These are phyloP conservation scores for Mastomys natalensis DNA, from an alignment of 2,113 vertebrate species.

Conservation along the genomic window DNA sequence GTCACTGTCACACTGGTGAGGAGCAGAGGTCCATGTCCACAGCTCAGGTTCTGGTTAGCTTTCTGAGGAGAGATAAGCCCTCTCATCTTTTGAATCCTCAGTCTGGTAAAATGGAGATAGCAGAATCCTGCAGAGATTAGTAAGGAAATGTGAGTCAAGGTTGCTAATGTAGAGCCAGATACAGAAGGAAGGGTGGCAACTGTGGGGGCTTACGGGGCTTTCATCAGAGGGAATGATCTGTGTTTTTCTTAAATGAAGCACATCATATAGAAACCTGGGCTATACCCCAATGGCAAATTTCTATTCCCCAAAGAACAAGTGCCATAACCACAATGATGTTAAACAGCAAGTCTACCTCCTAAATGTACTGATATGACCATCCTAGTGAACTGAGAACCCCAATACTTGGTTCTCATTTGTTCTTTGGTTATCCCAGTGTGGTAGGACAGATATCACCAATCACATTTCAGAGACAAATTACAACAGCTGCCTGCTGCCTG, in stretches of 20 bases:
- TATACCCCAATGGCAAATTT: neutral
- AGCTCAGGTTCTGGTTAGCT: fast-evolving
- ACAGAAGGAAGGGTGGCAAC: neutral
- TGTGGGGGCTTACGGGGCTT: neutral
- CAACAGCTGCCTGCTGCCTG: neutral
- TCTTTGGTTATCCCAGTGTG: neutral
- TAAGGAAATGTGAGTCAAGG: neutral
- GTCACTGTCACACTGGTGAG: neutral
- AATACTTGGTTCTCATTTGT: neutral
- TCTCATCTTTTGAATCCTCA: neutral
- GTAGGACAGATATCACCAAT: neutral
- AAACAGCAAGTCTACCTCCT: no score
- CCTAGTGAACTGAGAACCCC: neutral
- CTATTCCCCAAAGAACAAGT: neutral
- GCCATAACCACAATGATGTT: fast-evolving
- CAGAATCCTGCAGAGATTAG: neutral
- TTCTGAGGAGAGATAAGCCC: neutral
- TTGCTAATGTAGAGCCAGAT: neutral
- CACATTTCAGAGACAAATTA: neutral
- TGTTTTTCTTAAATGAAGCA: neutral
- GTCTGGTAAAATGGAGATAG: neutral
- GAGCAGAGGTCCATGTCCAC: neutral
- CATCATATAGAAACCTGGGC: neutral
- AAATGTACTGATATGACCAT: neutral
- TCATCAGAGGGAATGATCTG: neutral